Percentiles rank a stretch among this genome's conserved stretches.
These are phyloP conservation scores for Petaurus breviceps DNA, from an alignment of 2,113 vertebrate genomes.

Conservation along the genomic window DNA sequence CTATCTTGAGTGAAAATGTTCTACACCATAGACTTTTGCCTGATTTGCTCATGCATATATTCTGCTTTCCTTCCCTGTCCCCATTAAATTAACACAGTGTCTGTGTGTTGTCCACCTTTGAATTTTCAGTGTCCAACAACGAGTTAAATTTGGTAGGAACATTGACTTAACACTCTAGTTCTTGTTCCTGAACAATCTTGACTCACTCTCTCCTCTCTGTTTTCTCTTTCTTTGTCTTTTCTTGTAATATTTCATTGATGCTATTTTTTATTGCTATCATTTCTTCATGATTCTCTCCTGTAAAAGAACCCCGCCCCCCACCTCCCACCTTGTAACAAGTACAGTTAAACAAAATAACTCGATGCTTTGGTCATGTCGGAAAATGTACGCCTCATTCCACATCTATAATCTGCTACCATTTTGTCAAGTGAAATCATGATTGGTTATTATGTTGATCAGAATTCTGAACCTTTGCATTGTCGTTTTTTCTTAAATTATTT, in stretches of 20 bases:
- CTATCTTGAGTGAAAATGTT: background rate
- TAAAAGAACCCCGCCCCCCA: background rate
- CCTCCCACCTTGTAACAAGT: background rate
- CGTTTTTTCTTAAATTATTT: background rate
- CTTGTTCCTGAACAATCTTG: background rate
- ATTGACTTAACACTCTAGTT: background rate
- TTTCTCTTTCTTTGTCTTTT: background rate
- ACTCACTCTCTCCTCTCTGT: background rate
- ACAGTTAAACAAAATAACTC: background rate
- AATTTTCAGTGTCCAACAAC: background rate
- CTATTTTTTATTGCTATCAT: background rate
- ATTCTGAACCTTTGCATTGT: background rate
- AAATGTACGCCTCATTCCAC: background rate
- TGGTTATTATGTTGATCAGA: background rate
- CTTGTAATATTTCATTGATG: background rate
- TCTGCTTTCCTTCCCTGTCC: background rate
- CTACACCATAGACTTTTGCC: background rate
- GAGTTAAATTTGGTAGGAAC: background rate
- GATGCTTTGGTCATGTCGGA: background rate
- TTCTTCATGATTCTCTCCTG: background rate
- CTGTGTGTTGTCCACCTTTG: background rate
- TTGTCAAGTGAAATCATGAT: background rate
- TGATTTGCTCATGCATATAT: background rate
- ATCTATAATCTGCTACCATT: background rate
- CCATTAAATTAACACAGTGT: background rate